A percentile compares a stretch with the other conserved stretches of the same genome.
Evolutionary conservation across 2,113 vertebrate species (phyloP).

Genomic region (Aspidoscelis tigris): DNA sequence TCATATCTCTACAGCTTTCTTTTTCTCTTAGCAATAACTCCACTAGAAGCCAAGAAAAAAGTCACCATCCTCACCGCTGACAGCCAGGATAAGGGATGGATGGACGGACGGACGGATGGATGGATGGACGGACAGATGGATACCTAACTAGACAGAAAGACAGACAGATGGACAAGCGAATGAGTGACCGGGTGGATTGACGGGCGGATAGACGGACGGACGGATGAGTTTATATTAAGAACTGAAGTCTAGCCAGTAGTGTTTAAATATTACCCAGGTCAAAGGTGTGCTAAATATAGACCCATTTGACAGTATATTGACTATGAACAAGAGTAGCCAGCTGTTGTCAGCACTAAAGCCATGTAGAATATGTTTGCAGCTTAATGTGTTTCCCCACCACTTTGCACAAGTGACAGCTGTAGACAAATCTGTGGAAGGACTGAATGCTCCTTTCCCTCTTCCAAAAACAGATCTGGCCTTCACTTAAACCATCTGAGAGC

Average conservation of each 20-base stretch:
- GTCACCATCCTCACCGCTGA: no score
- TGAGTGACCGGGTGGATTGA: neutral
- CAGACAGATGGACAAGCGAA: neutral
- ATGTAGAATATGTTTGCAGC: slow-evolving; percentile 53
- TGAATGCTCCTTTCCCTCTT: slow-evolving; percentile 45
- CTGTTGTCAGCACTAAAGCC: slow-evolving; percentile 50
- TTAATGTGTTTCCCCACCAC: slow-evolving; percentile 16
- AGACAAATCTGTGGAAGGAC: slow-evolving; percentile 51
- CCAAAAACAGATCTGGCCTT: slow-evolving; percentile 58
- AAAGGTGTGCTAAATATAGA: slow-evolving; percentile 55
- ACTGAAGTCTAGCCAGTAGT: slow-evolving; percentile 8
- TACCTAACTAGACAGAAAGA: no score
- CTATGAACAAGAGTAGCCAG: slow-evolving; percentile 55
- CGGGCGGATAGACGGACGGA: neutral
- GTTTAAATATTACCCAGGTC: slow-evolving; percentile 42
- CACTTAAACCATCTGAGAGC: slow-evolving; percentile 22
- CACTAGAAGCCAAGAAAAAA: no score
- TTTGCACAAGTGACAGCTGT: slow-evolving; percentile 57
- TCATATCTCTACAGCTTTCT: no score
- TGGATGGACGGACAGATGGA: neutral
- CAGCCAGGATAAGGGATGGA: neutral
- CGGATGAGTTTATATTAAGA: slow-evolving; percentile 12
- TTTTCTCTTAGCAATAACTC: no score
- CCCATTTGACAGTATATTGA: slow-evolving; percentile 36
- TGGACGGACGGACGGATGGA: neutral